phyloP scores from a whole-genome alignment of 2,797 vertebrate species.

The Acanthornis magna region DNA sequence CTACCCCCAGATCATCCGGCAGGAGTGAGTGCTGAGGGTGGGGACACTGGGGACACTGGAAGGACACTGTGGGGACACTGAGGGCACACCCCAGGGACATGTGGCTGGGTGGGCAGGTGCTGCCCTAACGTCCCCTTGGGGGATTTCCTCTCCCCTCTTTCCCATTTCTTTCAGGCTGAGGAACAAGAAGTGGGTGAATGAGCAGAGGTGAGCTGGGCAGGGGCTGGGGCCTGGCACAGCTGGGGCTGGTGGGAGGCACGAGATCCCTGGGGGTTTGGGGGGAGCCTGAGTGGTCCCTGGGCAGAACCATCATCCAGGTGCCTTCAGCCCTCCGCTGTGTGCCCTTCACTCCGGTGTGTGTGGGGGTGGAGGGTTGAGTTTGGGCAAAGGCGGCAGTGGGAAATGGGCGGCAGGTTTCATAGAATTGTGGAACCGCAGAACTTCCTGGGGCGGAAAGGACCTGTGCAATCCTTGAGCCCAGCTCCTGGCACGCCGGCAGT shows the following conservation, averaged over 20 bases:
- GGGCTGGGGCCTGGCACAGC: not conserved
- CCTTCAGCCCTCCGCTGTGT: accelerated
- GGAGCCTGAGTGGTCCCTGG: no score
- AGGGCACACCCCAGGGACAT: not conserved
- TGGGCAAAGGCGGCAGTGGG: not conserved
- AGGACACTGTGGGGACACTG: not conserved
- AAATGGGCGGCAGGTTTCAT: not conserved
- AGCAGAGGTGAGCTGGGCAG: slow-evolving; percentile 82
- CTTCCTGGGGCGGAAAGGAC: not conserved
- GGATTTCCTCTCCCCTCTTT: not conserved
- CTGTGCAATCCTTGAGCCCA: not conserved
- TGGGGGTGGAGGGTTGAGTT: accelerated
- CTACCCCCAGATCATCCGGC: slow-evolving; percentile 85
- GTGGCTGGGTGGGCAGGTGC: accelerated
- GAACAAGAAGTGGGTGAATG: slow-evolving; percentile 91
- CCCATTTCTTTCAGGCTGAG: slow-evolving; percentile 76
- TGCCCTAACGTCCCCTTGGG: accelerated
- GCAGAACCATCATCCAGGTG: not conserved
- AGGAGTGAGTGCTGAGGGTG: slow-evolving; percentile 74
- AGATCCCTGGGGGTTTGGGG: not conserved
- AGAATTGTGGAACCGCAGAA: not conserved
- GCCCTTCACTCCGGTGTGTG: not conserved
- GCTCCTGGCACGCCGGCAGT: not conserved
- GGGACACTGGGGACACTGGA: not conserved
- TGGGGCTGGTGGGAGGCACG: not conserved